Evolutionary conservation across 2,797 vertebrate genomes (phyloP).

Genomic region (Myotis planiceps): DNA sequence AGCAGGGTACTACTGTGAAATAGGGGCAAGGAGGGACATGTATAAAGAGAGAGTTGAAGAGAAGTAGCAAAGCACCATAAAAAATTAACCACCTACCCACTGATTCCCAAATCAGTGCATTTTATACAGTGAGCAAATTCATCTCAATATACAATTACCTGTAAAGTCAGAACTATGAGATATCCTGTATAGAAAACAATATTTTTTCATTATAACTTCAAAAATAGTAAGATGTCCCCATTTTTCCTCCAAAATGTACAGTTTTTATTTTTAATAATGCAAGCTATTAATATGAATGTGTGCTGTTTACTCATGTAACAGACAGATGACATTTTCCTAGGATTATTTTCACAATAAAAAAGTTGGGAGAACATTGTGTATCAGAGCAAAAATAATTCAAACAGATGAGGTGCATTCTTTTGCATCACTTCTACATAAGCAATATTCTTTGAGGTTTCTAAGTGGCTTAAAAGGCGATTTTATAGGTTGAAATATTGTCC

Average conservation of each 20-base stretch:
- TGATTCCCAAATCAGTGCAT: not conserved
- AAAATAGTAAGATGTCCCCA: not conserved
- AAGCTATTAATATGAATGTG: not conserved
- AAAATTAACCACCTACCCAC: not conserved
- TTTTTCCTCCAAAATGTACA: not conserved
- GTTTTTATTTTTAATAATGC: not conserved
- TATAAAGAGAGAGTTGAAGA: not conserved
- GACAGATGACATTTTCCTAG: not conserved
- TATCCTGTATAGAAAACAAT: not conserved
- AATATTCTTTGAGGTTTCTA: conserved; percentile 74
- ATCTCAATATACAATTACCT: not conserved
- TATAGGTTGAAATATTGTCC: conserved; percentile 78
- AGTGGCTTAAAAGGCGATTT: conserved; percentile 71
- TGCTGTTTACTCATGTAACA: not conserved
- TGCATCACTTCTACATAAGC: conserved; percentile 63
- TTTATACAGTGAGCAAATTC: not conserved
- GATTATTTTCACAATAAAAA: conserved; percentile 51
- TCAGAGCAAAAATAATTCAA: conserved; percentile 43
- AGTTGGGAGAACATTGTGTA: conserved; percentile 18
- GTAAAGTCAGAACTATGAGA: not conserved
- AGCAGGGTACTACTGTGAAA: not conserved
- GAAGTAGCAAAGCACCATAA: not conserved
- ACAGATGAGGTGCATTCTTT: conserved; percentile 66
- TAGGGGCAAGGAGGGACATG: rapidly evolving
- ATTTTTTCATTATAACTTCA: not conserved